Conservation (phyloP, 2,797 vertebrate genomes). For the Cichlasoma orientale region DNA sequence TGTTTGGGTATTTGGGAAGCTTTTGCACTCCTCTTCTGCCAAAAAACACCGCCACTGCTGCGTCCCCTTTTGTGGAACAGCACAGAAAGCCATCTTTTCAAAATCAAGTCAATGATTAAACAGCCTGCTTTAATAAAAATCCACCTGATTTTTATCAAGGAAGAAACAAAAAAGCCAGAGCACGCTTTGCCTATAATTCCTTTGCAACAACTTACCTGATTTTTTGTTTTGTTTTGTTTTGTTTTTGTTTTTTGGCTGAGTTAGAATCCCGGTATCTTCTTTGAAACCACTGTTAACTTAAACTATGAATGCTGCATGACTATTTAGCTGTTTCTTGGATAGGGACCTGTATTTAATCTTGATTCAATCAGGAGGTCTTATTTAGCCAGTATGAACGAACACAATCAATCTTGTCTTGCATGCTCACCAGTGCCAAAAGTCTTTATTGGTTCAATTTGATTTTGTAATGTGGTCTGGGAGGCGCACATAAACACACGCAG, state of each 20-base stretch:
- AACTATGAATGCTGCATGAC: slow-evolving; percentile 13
- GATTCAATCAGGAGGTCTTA: slow-evolving; percentile 56
- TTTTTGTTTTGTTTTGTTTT: not conserved
- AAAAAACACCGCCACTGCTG: slow-evolving; percentile 29
- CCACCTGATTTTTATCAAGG: slow-evolving; percentile 27
- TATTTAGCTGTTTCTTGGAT: slow-evolving; percentile 22
- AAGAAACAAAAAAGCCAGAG: not conserved
- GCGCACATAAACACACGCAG: slow-evolving; percentile 23
- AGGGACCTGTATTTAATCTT: slow-evolving; percentile 33
- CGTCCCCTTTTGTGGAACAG: slow-evolving; percentile 45
- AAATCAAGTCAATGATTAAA: slow-evolving; percentile 17
- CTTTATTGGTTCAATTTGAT: slow-evolving; percentile 47
- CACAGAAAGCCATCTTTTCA: slow-evolving; percentile 31
- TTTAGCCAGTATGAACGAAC: slow-evolving; percentile 37
- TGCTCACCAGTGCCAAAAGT: slow-evolving; percentile 27
- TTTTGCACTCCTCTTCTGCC: slow-evolving; percentile 35
- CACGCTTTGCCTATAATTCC: slow-evolving; percentile 10
- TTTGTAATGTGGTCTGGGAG: slow-evolving; percentile 33
- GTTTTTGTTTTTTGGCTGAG: not conserved
- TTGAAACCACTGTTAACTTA: not conserved
- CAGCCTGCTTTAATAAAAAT: slow-evolving; percentile 1
- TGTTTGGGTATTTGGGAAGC: slow-evolving; percentile 77
- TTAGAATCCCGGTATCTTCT: not conserved
- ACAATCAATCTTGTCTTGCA: slow-evolving; percentile 42
- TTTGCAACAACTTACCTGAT: not conserved